A percentile compares a stretch with the other conserved stretches of the same genome.
Evolutionary conservation across 1,140 invertebrate genomes (phyloP).

Genomic region (Hyles euphorbiae): DNA sequence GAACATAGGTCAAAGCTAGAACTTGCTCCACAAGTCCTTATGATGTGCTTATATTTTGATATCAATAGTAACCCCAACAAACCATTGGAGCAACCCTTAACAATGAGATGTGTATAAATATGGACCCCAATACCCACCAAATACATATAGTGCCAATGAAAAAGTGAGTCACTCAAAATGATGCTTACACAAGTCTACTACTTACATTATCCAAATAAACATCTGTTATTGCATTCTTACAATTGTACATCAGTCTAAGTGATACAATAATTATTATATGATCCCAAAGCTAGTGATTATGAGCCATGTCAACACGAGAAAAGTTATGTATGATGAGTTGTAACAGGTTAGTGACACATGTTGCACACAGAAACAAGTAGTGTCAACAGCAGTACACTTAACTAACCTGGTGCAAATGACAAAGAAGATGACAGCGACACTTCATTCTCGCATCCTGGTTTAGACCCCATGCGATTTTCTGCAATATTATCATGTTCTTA

Average conservation of each 20-base stretch:
- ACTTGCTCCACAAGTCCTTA: too few relatives aligned
- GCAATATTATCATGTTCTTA: conserved; percentile 69
- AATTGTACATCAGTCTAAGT: background rate
- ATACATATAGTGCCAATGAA: too few relatives aligned
- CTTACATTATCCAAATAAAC: too few relatives aligned
- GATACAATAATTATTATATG: conserved; percentile 18
- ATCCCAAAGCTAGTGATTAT: conserved; percentile 35
- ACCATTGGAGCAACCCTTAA: too few relatives aligned
- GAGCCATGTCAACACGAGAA: conserved; percentile 30
- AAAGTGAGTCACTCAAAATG: too few relatives aligned
- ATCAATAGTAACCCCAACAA: too few relatives aligned
- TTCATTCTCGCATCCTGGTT: conserved; percentile 88
- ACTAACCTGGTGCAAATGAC: conserved; percentile 87
- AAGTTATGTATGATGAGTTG: conserved; percentile 35
- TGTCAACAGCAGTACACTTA: conserved; percentile 76
- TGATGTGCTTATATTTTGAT: too few relatives aligned
- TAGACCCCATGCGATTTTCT: conserved; percentile 82
- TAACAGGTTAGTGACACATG: conserved; percentile 71
- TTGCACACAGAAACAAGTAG: conserved; percentile 65
- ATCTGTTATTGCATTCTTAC: too few relatives aligned
- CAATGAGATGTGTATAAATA: too few relatives aligned
- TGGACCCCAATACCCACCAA: too few relatives aligned
- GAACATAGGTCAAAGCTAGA: too few relatives aligned
- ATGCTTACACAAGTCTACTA: too few relatives aligned
- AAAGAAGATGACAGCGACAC: conserved; percentile 75